A percentile compares a stretch with the other conserved stretches of the same genome.
Evolutionary conservation across 2,113 vertebrate species (phyloP).

Genomic region (Nothocercus nigrocapillus): DNA sequence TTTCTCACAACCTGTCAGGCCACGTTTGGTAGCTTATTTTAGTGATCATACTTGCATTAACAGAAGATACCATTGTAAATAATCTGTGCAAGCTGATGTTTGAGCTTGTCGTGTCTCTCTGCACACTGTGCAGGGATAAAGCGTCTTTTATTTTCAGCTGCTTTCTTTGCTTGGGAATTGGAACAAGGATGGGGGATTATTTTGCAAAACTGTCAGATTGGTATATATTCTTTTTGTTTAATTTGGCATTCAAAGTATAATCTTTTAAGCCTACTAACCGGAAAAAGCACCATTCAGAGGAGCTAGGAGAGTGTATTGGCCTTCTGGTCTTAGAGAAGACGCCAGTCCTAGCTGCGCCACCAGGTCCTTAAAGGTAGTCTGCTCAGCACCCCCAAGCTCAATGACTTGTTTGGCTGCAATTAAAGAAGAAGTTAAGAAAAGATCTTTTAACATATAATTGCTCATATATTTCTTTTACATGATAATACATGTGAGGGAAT

Average conservation of each 20-base stretch:
- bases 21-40: not conserved
- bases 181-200: not conserved
- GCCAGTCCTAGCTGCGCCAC: conserved; percentile 88
- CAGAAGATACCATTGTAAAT: not conserved
- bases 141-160: not conserved
- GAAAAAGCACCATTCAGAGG: conserved; percentile 89
- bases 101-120: not conserved
- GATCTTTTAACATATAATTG: not conserved
- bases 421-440: conserved; percentile 12
- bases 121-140: not conserved
- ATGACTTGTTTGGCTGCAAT: conserved; percentile 93
- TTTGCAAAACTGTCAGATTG: not conserved
- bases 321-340: conserved; percentile 80
- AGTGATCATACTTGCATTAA: not conserved
- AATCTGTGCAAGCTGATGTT: not conserved
- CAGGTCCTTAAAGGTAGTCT: conserved; percentile 89
- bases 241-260: not conserved
- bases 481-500: not conserved
- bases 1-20: not conserved
- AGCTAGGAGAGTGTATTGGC: conserved; percentile 91
- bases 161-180: not conserved
- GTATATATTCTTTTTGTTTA: not conserved
- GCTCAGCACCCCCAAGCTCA: conserved; percentile 87
- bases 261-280: conserved; percentile 77
- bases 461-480: not conserved